Conservation (phyloP, 1,140 invertebrate genomes). For the Drosophila teissieri region DNA sequence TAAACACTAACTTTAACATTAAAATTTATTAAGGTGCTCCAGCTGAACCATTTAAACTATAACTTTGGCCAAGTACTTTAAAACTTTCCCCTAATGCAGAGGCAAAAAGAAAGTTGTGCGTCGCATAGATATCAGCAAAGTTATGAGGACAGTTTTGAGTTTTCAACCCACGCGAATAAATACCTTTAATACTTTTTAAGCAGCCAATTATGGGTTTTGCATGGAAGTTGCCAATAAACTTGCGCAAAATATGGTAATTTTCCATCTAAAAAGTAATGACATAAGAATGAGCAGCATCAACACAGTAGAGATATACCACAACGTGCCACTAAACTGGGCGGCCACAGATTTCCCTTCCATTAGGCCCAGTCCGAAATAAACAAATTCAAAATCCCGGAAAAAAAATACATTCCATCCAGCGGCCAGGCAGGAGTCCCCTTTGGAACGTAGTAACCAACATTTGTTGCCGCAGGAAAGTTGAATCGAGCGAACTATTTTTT, state of each 20-base stretch:
- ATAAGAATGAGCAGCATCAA: constrained; percentile 1
- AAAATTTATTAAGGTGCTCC: constrained; percentile 7
- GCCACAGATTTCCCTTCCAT: constrained; percentile 37
- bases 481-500: constrained; percentile 62
- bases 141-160: constrained; percentile 18
- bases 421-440: constrained; percentile 34
- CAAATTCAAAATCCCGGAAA: constrained; percentile 40
- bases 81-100: constrained; percentile 10
- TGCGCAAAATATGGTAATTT: constrained; percentile 7
- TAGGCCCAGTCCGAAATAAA: constrained; percentile 37
- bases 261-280: neutral
- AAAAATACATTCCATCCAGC: constrained; percentile 27
- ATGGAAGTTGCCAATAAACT: constrained; percentile 4
- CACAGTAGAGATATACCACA: constrained; percentile 8
- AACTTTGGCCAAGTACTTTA: constrained; percentile 9
- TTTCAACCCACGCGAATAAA: constrained; percentile 7
- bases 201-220: constrained; percentile 20
- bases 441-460: constrained; percentile 37
- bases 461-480: constrained; percentile 56
- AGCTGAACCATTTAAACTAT: constrained; percentile 18
- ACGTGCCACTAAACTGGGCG: constrained; percentile 1
- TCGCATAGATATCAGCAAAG: constrained; percentile 31
- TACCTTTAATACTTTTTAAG: constrained; percentile 7
- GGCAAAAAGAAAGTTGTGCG: constrained; percentile 23
- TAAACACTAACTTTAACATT: neutral